Conservation (phyloP, 2,113 vertebrate genomes). For the Bufo gargarizans region DNA sequence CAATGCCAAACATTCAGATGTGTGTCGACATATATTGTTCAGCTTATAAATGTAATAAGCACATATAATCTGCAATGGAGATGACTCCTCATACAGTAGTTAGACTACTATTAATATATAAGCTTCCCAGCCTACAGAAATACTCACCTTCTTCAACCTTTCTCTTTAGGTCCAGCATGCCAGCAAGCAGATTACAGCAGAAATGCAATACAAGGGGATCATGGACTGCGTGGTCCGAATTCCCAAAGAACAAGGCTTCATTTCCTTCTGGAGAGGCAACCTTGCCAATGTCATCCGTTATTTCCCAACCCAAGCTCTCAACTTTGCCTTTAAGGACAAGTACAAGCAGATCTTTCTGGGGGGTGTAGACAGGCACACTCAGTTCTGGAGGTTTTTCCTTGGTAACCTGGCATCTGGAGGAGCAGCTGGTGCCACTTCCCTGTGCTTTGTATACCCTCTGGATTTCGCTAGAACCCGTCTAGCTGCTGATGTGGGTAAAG, state of each 20-base stretch:
- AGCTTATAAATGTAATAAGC: too few relatives aligned
- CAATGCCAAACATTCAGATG: too few relatives aligned
- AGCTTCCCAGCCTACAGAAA: neutral
- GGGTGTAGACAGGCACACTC: constrained; percentile 93
- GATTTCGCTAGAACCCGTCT: constrained; percentile 97
- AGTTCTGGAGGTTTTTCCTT: constrained; percentile 98
- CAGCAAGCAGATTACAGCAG: constrained; percentile 94
- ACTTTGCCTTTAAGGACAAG: constrained; percentile 99
- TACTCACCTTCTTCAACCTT: neutral
- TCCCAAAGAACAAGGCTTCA: constrained; percentile 94
- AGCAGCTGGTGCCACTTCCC: constrained; percentile 93
- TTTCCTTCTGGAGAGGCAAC: constrained; percentile 98
- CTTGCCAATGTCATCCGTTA: constrained; percentile 98
- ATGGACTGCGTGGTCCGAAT: constrained; percentile 92
- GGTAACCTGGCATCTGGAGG: constrained; percentile 96
- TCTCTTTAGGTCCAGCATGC: constrained; percentile 90
- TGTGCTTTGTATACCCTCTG: constrained; percentile 97
- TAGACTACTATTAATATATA: neutral
- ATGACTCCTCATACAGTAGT: neutral
- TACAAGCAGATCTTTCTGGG: constrained; percentile 99
- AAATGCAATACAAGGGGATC: constrained; percentile 96
- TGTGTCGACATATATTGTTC: too few relatives aligned
- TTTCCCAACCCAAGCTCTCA: constrained; percentile 98
- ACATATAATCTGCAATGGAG: neutral
- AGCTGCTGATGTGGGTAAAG: constrained; percentile 95